phyloP scores from a whole-genome alignment of 2,797 vertebrate genomes.

The Triplophysa bombifrons region DNA sequence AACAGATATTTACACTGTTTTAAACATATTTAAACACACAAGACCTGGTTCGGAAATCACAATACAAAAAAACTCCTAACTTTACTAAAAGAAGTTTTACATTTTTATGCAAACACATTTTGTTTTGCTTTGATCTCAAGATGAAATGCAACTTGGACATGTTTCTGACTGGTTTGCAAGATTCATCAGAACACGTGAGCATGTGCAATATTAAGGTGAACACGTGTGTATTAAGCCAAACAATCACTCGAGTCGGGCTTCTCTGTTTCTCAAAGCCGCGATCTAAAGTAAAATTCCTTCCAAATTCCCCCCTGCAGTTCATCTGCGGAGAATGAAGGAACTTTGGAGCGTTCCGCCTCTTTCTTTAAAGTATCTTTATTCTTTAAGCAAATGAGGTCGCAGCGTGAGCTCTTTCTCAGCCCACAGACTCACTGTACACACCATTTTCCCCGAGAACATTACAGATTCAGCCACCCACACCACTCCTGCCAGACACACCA shows the following conservation, averaged over 20 bases:
- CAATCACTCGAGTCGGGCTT: slow-evolving; percentile 6
- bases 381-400: slow-evolving; percentile 39
- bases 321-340: neutral
- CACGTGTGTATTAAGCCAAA: neutral
- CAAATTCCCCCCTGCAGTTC: neutral
- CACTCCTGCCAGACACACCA: neutral
- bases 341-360: slow-evolving; percentile 21
- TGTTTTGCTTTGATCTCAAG: neutral
- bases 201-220: neutral
- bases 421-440: slow-evolving; percentile 4
- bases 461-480: slow-evolving; percentile 50
- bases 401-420: neutral
- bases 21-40: no score
- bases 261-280: slow-evolving; percentile 1
- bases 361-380: slow-evolving; percentile 25
- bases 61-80: neutral
- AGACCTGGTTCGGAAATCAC: no score
- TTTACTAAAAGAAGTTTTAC: neutral
- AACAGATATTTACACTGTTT: no score
- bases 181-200: neutral
- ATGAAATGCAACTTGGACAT: neutral
- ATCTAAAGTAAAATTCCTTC: neutral
- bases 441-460: slow-evolving; percentile 44
- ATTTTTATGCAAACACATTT: neutral
- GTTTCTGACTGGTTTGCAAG: neutral